Percentiles rank a stretch among this genome's conserved stretches.
Conservation (phyloP, 2,888 invertebrate genomes). For the Chrysina gloriosa region DNA sequence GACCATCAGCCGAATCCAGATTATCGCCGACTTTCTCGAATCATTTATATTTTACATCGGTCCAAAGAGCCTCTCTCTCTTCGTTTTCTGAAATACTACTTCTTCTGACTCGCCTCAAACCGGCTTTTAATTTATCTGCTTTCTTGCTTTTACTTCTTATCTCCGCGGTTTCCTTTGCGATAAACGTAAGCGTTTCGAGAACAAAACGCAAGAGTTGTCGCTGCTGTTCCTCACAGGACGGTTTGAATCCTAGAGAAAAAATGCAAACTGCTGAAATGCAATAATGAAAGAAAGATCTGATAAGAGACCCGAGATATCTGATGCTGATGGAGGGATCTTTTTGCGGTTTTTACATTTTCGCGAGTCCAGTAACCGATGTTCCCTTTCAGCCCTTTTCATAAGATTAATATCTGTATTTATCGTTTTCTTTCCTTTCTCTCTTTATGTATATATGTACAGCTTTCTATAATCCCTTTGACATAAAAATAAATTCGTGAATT, state of each 20-base stretch:
- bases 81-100: constrained; percentile 1
- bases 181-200: constrained; percentile 22
- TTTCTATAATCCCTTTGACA: no score
- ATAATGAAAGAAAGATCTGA: constrained; percentile 13
- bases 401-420: no score
- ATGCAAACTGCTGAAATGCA: constrained; percentile 32
- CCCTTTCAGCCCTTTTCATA: no score
- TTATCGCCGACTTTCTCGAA: constrained; percentile 28
- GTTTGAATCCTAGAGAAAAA: constrained; percentile 15
- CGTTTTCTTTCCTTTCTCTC: no score
- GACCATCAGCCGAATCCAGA: constrained; percentile 27
- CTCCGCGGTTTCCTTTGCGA: constrained; percentile 8
- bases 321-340: constrained; percentile 10
- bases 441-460: no score
- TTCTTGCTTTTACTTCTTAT: constrained; percentile 23
- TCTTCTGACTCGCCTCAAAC: not conserved
- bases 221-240: not conserved
- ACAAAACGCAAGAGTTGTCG: constrained; percentile 33
- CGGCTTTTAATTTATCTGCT: constrained; percentile 24
- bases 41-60: constrained; percentile 32
- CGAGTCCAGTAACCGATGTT: not conserved
- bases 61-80: constrained; percentile 4
- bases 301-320: not conserved
- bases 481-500: no score
- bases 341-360: not conserved